phyloP scores from a whole-genome alignment of 2,113 vertebrate genomes.

The Oncorhynchus clarkii region DNA sequence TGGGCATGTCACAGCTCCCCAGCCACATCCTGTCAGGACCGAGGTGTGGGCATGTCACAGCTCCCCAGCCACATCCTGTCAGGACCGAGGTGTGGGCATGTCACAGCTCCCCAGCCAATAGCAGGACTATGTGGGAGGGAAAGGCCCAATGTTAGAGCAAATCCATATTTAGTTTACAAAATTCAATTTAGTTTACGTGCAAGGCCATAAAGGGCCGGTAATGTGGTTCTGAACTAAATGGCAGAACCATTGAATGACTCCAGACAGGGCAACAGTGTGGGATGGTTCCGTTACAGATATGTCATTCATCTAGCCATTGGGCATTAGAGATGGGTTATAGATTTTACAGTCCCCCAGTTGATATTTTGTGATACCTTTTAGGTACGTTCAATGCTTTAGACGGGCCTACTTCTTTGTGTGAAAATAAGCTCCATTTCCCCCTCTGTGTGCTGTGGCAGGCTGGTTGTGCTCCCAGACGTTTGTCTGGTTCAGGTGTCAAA shows the following conservation, averaged over 20 bases:
- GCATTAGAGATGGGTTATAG: slow-evolving; percentile 33
- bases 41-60: too few relatives aligned
- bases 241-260: background rate
- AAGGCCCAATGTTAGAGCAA: slow-evolving; percentile 31
- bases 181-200: slow-evolving; percentile 61
- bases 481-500: slow-evolving; percentile 60
- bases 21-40: too few relatives aligned
- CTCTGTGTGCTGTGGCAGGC: background rate
- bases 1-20: too few relatives aligned
- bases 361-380: slow-evolving; percentile 44
- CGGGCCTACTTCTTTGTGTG: slow-evolving; percentile 39
- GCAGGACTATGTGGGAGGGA: slow-evolving; percentile 36
- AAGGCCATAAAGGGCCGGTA: slow-evolving; percentile 25
- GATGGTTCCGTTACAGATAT: background rate
- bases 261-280: background rate
- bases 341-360: slow-evolving; percentile 29
- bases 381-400: slow-evolving; percentile 23
- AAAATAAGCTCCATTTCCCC: slow-evolving; percentile 35
- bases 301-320: background rate
- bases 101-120: slow-evolving; percentile 25
- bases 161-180: slow-evolving; percentile 47
- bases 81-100: too few relatives aligned
- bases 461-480: slow-evolving; percentile 41
- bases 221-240: background rate
- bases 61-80: too few relatives aligned